Evolutionary conservation across 2,888 invertebrate genomes (phyloP).

Genomic region (Incurvaria masculella): DNA sequence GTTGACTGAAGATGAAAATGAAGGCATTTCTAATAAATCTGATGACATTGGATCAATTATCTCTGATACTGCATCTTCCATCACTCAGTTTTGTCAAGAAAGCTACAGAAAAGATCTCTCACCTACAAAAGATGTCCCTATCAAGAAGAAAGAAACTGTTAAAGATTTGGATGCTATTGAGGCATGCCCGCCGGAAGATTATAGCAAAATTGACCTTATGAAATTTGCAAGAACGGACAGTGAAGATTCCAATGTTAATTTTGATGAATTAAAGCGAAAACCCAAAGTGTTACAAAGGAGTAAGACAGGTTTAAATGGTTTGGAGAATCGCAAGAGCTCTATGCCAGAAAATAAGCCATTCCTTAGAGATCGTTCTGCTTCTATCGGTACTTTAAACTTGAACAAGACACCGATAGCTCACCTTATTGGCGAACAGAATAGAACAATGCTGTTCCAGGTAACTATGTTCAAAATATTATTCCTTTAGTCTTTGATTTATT

Average conservation of each 20-base stretch:
- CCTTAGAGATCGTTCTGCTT: constrained; percentile 58
- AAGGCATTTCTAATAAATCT: constrained; percentile 19
- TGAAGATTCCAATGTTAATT: constrained; percentile 22
- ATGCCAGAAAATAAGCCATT: constrained; percentile 43
- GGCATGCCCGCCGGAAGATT: constrained; percentile 11
- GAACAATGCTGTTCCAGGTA: constrained; percentile 90
- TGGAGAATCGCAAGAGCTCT: constrained; percentile 15
- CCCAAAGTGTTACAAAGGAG: constrained; percentile 16
- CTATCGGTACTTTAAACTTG: constrained; percentile 54
- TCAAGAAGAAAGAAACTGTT: constrained; percentile 1
- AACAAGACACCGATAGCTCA: constrained; percentile 44
- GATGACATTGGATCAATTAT: constrained; percentile 28
- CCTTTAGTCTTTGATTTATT: too few relatives aligned
- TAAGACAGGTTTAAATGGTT: constrained; percentile 14
- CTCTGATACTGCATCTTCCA: constrained; percentile 31
- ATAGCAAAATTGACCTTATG: constrained; percentile 3
- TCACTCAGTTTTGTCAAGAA: constrained; percentile 25
- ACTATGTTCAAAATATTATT: too few relatives aligned
- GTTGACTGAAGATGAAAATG: constrained; percentile 41
- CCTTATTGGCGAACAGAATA: constrained; percentile 68
- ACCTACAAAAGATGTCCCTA: constrained; percentile 2
- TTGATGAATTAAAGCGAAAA: constrained; percentile 29
- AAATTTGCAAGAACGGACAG: not conserved
- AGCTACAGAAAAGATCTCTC: constrained; percentile 11
- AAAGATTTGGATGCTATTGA: constrained; percentile 5